Evolutionary conservation across 1,140 invertebrate genomes (phyloP).

Genomic region (Semibalanus balanoides): DNA sequence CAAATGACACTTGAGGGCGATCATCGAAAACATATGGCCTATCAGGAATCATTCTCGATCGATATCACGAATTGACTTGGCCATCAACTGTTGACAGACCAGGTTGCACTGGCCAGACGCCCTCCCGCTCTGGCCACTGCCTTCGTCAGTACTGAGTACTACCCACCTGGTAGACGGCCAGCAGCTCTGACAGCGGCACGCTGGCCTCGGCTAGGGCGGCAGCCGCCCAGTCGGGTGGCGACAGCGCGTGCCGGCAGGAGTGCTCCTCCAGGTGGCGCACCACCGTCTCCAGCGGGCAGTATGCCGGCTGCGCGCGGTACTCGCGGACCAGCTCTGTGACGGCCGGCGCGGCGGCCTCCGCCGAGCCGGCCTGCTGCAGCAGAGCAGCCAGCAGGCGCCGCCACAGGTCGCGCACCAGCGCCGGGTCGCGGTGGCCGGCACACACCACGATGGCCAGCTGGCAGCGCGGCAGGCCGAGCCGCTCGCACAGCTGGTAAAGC

Average conservation of each 20-base stretch:
- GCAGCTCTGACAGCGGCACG: not conserved
- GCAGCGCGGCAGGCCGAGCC: conserved; percentile 64
- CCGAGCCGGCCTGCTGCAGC: not conserved
- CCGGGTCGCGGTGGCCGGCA: conserved; percentile 45
- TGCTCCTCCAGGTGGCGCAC: not conserved
- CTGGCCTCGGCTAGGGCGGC: not conserved
- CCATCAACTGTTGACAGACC: not conserved
- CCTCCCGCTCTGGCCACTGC: no score
- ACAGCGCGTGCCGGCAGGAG: not conserved
- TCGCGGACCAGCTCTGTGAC: not conserved
- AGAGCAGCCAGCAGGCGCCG: not conserved
- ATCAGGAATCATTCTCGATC: no score
- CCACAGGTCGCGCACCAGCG: conserved; percentile 20
- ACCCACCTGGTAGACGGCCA: not conserved
- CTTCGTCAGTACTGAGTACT: not conserved
- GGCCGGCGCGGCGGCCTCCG: not conserved
- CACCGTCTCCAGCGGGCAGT: not conserved
- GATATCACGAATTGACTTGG: not conserved
- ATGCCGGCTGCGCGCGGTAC: not conserved
- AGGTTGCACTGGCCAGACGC: no score
- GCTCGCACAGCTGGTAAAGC: conserved; percentile 33
- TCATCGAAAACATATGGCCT: not conserved
- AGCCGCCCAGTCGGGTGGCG: not conserved
- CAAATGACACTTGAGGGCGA: not conserved
- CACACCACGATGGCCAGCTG: conserved; percentile 72